These are phyloP conservation scores for Drosophila gunungcola DNA, from an alignment of 1,140 invertebrate species.

Conservation along the genomic window DNA sequence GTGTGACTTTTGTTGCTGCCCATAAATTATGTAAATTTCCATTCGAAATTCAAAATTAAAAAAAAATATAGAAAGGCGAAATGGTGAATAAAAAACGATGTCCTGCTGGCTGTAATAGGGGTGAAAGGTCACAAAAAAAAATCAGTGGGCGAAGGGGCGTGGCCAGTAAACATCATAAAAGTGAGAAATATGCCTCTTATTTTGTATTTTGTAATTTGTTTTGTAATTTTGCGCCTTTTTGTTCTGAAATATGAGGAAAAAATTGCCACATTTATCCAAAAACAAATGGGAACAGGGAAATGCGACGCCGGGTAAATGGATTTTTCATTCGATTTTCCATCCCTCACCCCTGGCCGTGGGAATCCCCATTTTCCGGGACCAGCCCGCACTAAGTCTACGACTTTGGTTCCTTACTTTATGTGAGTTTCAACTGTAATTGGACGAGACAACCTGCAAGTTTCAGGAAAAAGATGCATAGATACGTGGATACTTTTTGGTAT, in stretches of 20 bases:
- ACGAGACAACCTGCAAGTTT: slow-evolving; percentile 51
- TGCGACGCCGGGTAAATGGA: slow-evolving; percentile 50
- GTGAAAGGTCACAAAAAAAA: slow-evolving; percentile 65
- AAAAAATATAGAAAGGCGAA: slow-evolving; percentile 35
- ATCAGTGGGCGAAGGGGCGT: slow-evolving; percentile 54
- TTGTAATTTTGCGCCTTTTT: slow-evolving; percentile 53
- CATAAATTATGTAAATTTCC: slow-evolving; percentile 81
- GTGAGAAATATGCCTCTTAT: slow-evolving; percentile 76
- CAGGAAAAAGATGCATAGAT: slow-evolving; percentile 39
- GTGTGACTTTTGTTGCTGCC: slow-evolving; percentile 76
- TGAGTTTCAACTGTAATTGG: slow-evolving; percentile 46
- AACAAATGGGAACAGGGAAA: slow-evolving; percentile 16
- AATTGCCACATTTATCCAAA: slow-evolving; percentile 72
- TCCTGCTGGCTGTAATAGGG: slow-evolving; percentile 67
- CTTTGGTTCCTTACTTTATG: slow-evolving; percentile 21
- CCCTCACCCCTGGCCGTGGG: slow-evolving; percentile 42
- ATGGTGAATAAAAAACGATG: slow-evolving; percentile 34
- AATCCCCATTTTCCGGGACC: slow-evolving; percentile 30
- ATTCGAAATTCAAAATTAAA: slow-evolving; percentile 64
- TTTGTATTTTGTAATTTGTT: slow-evolving; percentile 76
- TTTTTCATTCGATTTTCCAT: slow-evolving; percentile 71
- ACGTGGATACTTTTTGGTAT: slow-evolving; percentile 30
- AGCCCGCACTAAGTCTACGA: slow-evolving; percentile 26
- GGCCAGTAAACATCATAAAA: slow-evolving; percentile 57
- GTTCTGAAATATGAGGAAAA: slow-evolving; percentile 77